Evolutionary conservation across 2,797 vertebrate species (phyloP), one percentile per base, ranked within the genome.

Genomic region (Tokudaia muenninki): DNA sequence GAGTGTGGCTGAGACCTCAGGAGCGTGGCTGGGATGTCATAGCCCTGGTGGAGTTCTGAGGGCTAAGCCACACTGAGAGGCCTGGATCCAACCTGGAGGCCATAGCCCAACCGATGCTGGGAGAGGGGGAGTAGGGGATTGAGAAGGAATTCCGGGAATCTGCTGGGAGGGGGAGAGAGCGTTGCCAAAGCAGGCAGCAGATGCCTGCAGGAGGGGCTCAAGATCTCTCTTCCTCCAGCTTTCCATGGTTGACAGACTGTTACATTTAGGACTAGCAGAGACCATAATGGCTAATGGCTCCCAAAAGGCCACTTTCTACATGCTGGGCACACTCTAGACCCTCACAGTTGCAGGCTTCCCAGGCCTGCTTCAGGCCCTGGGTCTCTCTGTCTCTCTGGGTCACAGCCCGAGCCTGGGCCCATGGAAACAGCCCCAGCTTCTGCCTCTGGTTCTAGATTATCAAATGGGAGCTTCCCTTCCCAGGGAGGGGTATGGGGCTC

Each of bases 121-220:
- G 80, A 75, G 72, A 78, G 41, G 26, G 22, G 16, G 57, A 92
- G 57, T 67, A 81, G 52, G 90, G 37, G 79, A 59, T 74, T 19
- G 37, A 22, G 57, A 65, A 92, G 57, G 87, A 91, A 88, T 96
- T 95, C 70, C 3, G 0, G 77, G 95, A 94, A 91, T 97, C 75
- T 14, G 0, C 0, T n/a, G 7, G 72, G 37, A 87, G 80, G 31
- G 50, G 41, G 63, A 24, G 12, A 13, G 59, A 29, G n/a, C 37
- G 21, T 24, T 77, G 19, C 19, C 8, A 63, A 63, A 75, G 44
- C 47, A 55, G 63, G 77, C 50, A 34, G 70, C 10, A 29, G 29
- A 57, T 47, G 82, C 81, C n/a, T 26, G 37, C 19, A 47, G 55
- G 47, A 29, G 37, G 82, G 65, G 94, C 59, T 22, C 55, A 24